A percentile compares a stretch with the other conserved stretches of the same genome.
Evolutionary conservation across 2,113 vertebrate genomes (phyloP).

Genomic region (Antennarius striatus): DNA sequence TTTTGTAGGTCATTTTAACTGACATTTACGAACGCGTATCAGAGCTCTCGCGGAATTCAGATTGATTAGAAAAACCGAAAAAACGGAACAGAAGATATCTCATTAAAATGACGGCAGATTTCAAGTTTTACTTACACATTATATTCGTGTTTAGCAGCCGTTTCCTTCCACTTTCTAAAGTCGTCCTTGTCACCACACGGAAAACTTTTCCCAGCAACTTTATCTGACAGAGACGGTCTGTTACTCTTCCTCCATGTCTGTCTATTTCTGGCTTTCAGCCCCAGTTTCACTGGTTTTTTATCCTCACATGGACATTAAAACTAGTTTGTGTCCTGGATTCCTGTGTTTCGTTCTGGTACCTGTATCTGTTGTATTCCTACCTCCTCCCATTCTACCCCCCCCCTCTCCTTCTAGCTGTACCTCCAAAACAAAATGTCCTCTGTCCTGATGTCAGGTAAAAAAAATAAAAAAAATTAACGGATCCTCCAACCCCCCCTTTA

Average conservation of each 20-base stretch:
- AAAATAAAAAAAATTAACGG: slow-evolving; percentile 10
- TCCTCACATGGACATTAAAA: slow-evolving; percentile 9
- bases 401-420: slow-evolving; percentile 18
- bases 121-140: slow-evolving; percentile 41
- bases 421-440: slow-evolving; percentile 62
- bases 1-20: slow-evolving; percentile 11
- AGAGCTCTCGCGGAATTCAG: not conserved
- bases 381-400: not conserved
- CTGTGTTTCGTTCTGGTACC: slow-evolving; percentile 25
- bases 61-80: not conserved
- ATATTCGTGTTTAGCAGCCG: not conserved
- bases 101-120: slow-evolving; percentile 1
- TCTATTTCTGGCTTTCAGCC: not conserved
- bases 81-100: not conserved
- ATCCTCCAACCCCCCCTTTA: not conserved
- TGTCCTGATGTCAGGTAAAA: slow-evolving; percentile 55
- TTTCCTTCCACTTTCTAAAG: not conserved
- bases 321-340: slow-evolving; percentile 8
- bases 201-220: not conserved
- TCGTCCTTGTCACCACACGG: too few relatives aligned
- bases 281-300: not conserved
- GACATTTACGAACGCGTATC: not conserved
- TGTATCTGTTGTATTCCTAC: slow-evolving; percentile 49
- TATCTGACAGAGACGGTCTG: not conserved
- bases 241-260: not conserved